These are phyloP conservation scores for Brienomyrus longianalis DNA, from an alignment of 2,113 vertebrate species.

Conservation along the genomic window DNA sequence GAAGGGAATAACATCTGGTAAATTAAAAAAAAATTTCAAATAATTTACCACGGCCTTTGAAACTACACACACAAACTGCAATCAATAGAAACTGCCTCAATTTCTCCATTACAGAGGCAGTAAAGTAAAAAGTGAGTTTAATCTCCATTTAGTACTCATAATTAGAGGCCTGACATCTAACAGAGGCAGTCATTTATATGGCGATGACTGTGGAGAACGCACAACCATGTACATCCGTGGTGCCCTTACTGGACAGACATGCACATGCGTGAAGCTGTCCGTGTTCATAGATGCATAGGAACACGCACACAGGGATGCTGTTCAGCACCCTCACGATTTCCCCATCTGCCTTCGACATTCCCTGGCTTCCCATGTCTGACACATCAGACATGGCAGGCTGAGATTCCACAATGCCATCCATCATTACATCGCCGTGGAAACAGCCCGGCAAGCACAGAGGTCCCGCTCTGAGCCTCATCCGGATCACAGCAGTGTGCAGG, in stretches of 20 bases:
- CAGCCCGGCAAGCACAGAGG: not conserved
- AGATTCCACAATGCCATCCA: not conserved
- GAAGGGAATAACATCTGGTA: not conserved
- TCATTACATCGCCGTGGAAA: not conserved
- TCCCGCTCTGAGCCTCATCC: not conserved
- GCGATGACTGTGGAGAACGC: not conserved
- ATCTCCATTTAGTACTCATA: not conserved
- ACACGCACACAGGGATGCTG: not conserved
- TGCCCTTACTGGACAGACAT: not conserved
- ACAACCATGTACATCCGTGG: not conserved
- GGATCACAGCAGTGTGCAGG: not conserved
- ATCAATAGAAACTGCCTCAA: not conserved
- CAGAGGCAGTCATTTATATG: not conserved
- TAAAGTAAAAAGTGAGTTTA: not conserved
- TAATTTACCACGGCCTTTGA: not conserved
- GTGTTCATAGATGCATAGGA: not conserved
- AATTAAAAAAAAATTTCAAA: not conserved
- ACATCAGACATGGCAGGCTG: not conserved
- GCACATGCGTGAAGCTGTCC: not conserved
- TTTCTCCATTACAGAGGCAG: not conserved
- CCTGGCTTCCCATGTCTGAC: not conserved
- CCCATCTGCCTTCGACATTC: not conserved
- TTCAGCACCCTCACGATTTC: not conserved
- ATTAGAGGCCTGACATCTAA: not conserved
- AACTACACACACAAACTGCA: not conserved